Base-by-base conservation (phyloP, 2,888 invertebrate genomes). In the Drosophila testacea region DNA sequence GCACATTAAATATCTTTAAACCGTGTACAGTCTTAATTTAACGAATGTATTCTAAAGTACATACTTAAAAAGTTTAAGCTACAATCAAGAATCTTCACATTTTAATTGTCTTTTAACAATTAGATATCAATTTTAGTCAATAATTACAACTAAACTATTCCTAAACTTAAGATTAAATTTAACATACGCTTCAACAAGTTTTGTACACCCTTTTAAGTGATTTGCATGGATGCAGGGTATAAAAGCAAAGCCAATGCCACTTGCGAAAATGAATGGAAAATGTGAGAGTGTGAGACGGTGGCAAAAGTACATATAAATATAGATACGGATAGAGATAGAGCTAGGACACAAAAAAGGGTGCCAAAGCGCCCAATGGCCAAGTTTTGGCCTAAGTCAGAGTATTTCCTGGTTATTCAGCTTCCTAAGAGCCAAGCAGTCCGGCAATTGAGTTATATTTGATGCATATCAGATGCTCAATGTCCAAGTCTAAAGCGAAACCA, bases 361-460 rank as follows among this genome's bases (percentile, higher is more conserved):
- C 64, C 69, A 74, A 61, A 39, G 75, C 51, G 51, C 6, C 36
- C 73, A 46, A 60, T 51, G 55, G 64, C 56, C 72, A 83, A 88
- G 73, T 77, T 87, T 87, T 79, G 57, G 62, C 56, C 65, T 65
- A 64, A 83, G 86, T 83, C 81, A 54, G 71, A 81, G 86, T 70
- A 88, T 84, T 84, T 84, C 83, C 83, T 88, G 83, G 83, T 88
- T 88, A 86, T 88, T 77, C 80, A 79, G 77, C 72, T 78, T 55
- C 75, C 77, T 79, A 74, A 72, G 86, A 77, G 77, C 73, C 69
- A 47, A 75, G 44, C 69, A 62, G 79, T 66, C 83, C 86, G 74
- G 83, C 88, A 84, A 84, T 84, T 83, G 88, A 84, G 83, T 84
- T 84, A 84, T 88, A 84, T 84, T 84, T 84, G 89, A 84, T 84